Percentiles rank a stretch among this genome's conserved stretches.
phyloP scores from a whole-genome alignment of 2,113 vertebrate species.

The Prunella himalayana region DNA sequence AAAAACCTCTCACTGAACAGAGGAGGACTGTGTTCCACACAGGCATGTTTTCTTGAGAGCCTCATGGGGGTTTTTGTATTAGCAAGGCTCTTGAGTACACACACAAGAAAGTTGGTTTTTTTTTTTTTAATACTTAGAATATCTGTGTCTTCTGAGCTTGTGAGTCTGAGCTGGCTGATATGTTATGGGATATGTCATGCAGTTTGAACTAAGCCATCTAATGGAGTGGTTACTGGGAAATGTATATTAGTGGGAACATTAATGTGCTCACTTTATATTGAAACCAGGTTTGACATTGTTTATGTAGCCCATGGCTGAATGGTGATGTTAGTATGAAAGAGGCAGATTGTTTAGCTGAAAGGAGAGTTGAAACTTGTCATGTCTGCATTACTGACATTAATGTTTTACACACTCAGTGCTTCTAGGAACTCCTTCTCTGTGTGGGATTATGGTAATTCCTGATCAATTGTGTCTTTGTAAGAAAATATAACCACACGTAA shows the following conservation, averaged over 20 bases:
- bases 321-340: conserved; percentile 42
- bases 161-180: neutral
- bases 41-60: neutral
- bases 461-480: conserved; percentile 44
- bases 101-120: neutral
- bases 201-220: conserved; percentile 31
- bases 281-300: conserved; percentile 63
- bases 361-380: conserved; percentile 39
- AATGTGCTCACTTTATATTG: conserved; percentile 32
- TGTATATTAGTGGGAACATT: conserved; percentile 29
- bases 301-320: conserved; percentile 42
- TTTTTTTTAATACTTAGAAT: neutral
- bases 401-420: conserved; percentile 23
- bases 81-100: neutral
- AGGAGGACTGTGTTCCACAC: neutral
- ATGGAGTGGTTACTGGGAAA: conserved; percentile 16
- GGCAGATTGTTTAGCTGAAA: conserved; percentile 51
- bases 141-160: neutral
- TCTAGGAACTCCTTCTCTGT: conserved; percentile 4
- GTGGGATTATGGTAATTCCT: conserved; percentile 23
- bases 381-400: conserved; percentile 38
- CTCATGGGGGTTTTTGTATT: neutral
- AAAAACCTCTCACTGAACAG: neutral
- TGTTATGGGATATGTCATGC: neutral
- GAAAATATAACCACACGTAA: neutral